phyloP scores from a whole-genome alignment of 2,113 vertebrate genomes.

The Poeciliopsis occidentalis region DNA sequence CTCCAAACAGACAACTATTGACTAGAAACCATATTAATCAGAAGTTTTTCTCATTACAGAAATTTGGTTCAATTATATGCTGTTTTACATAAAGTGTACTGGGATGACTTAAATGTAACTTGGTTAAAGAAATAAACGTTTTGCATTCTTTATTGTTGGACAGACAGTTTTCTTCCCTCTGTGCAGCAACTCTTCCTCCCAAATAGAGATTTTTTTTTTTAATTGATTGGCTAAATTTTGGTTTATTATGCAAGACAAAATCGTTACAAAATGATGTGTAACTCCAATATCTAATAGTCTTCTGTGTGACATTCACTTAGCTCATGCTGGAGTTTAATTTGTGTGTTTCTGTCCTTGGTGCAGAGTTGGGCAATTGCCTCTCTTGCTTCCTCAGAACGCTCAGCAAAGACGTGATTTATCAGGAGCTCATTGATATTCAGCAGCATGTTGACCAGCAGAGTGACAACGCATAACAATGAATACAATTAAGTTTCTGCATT shows the following conservation, averaged over 20 bases:
- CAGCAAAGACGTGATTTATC: conserved; percentile 66
- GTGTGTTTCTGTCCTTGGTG: conserved; percentile 55
- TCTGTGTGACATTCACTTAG: conserved; percentile 34
- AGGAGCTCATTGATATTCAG: conserved; percentile 72
- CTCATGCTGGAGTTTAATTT: conserved; percentile 42
- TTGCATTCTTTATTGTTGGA: not conserved
- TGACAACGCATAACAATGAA: conserved; percentile 76
- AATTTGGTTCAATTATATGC: not conserved
- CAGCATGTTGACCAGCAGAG: conserved; percentile 62
- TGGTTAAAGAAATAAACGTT: not conserved
- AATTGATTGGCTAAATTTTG: not conserved
- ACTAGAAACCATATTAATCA: not conserved
- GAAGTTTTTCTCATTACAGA: not conserved
- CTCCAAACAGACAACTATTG: not conserved
- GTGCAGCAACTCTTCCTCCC: not conserved
- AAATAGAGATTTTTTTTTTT: not conserved
- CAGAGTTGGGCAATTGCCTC: conserved; percentile 52
- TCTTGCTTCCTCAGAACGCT: conserved; percentile 46
- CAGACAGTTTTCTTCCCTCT: not conserved
- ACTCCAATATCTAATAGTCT: conserved; percentile 8
- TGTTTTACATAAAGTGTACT: not conserved
- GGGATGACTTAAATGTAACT: not conserved
- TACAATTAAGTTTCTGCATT: conserved; percentile 64
- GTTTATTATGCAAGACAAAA: conserved; percentile 12
- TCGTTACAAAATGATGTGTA: conserved; percentile 23